A percentile compares a stretch with the other conserved stretches of the same genome.
These are phyloP conservation scores for Holacanthus passer DNA, from an alignment of 2,113 vertebrate species.

Conservation along the genomic window DNA sequence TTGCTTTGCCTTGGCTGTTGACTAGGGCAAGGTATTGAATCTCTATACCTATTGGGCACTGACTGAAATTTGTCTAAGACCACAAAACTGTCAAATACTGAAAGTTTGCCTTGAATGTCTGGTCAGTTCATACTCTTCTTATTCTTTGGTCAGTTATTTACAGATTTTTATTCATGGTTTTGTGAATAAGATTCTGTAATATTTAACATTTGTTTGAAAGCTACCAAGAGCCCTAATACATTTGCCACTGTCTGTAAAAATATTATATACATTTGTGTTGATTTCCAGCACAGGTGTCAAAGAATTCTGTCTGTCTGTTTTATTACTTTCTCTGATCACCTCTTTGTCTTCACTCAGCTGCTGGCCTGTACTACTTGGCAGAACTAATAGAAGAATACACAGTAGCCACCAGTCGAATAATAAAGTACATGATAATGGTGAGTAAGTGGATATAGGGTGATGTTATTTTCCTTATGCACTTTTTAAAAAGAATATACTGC, in stretches of 20 bases:
- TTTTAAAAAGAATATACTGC: neutral
- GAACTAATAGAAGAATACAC: slow-evolving; percentile 98
- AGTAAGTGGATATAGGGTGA: slow-evolving; percentile 64
- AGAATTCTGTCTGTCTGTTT: neutral
- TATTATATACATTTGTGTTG: neutral
- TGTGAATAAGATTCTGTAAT: no score
- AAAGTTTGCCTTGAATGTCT: neutral
- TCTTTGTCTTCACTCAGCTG: slow-evolving; percentile 82
- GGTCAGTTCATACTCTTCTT: neutral
- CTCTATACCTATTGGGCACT: neutral
- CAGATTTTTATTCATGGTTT: no score
- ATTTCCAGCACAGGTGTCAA: neutral
- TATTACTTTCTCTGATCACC: neutral
- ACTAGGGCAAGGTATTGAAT: neutral
- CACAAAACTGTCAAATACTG: neutral
- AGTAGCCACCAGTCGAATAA: slow-evolving; percentile 93
- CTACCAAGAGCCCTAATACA: no score
- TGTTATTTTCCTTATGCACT: neutral
- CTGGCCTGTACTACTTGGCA: slow-evolving; percentile 95
- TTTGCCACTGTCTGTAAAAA: no score
- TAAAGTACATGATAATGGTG: slow-evolving; percentile 99
- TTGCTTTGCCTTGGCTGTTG: neutral
- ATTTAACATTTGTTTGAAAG: neutral
- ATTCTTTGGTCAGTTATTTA: no score
- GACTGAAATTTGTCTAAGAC: neutral